A percentile compares a stretch with the other conserved stretches of the same genome.
Evolutionary conservation across 1,140 invertebrate genomes (phyloP).

Genomic region (Hyposmocoma kahamanoa): DNA sequence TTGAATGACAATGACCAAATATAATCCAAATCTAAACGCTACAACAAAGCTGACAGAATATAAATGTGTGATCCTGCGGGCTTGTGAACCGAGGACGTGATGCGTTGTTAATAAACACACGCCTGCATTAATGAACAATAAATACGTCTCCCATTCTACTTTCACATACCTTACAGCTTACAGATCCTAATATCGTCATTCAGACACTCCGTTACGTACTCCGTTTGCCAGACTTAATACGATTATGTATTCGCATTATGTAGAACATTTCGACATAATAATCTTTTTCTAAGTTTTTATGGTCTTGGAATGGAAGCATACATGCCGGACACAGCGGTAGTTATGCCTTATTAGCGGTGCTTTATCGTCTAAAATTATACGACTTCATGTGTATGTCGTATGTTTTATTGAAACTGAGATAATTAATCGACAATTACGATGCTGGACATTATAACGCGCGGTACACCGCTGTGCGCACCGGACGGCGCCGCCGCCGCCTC

Average conservation of each 20-base stretch:
- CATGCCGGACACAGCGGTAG: slow-evolving; percentile 30
- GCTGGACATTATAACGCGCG: slow-evolving; percentile 52
- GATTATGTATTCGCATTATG: slow-evolving; percentile 41
- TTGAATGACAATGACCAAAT: slow-evolving; percentile 65
- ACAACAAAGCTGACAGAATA: slow-evolving; percentile 60
- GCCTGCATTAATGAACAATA: slow-evolving; percentile 66
- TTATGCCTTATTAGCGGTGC: slow-evolving; percentile 55
- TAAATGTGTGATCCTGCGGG: slow-evolving; percentile 58
- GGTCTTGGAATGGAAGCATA: slow-evolving; percentile 26
- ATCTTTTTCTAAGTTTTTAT: slow-evolving; percentile 48
- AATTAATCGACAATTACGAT: slow-evolving; percentile 70
- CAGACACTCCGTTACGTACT: background rate
- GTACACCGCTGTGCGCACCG: slow-evolving; percentile 51
- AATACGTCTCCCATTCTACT: slow-evolving; percentile 47
- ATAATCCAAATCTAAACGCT: slow-evolving; percentile 72
- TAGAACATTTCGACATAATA: slow-evolving; percentile 44
- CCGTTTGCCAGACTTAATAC: background rate
- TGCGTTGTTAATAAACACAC: slow-evolving; percentile 60
- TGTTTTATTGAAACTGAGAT: slow-evolving; percentile 66
- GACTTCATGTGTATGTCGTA: slow-evolving; percentile 57
- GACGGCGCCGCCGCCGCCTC: slow-evolving; percentile 19
- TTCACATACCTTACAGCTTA: slow-evolving; percentile 31
- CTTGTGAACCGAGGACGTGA: slow-evolving; percentile 70
- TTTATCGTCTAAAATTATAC: slow-evolving; percentile 56
- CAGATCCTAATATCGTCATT: slow-evolving; percentile 9